These are phyloP conservation scores for Sebastes iracundus DNA, from an alignment of 2,797 vertebrate species.

Conservation along the genomic window DNA sequence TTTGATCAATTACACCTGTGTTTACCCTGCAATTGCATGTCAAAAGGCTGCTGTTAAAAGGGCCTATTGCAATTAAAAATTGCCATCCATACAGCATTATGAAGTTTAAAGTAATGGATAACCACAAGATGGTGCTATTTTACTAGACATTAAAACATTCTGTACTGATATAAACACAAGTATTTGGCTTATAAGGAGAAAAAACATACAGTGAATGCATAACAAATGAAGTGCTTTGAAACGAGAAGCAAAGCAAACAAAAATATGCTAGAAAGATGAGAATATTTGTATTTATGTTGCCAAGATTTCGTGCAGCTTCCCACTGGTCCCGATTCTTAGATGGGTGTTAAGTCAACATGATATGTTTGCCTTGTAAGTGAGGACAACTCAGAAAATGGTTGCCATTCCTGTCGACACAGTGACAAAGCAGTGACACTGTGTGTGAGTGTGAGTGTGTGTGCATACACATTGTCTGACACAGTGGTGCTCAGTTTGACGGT, in stretches of 20 bases:
- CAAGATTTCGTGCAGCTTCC: not conserved
- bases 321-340: not conserved
- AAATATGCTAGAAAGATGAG: not conserved
- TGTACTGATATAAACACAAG: not conserved
- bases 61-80: not conserved
- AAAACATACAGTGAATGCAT: not conserved
- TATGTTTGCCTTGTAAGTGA: constrained; percentile 21
- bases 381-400: constrained; percentile 5
- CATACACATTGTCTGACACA: constrained; percentile 37
- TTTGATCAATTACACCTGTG: no score
- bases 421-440: constrained; percentile 18
- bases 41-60: no score
- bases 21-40: no score
- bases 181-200: not conserved
- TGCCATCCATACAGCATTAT: not conserved
- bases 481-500: constrained; percentile 37
- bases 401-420: constrained; percentile 10
- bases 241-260: not conserved
- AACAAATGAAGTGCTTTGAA: not conserved
- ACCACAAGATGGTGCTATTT: constrained; percentile 8
- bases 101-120: not conserved
- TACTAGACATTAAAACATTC: not conserved
- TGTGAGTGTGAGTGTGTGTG: constrained; percentile 17
- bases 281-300: not conserved
- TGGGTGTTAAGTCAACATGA: not conserved